Conservation (phyloP, 2,113 vertebrate genomes). For the Pelecanus crispus region DNA sequence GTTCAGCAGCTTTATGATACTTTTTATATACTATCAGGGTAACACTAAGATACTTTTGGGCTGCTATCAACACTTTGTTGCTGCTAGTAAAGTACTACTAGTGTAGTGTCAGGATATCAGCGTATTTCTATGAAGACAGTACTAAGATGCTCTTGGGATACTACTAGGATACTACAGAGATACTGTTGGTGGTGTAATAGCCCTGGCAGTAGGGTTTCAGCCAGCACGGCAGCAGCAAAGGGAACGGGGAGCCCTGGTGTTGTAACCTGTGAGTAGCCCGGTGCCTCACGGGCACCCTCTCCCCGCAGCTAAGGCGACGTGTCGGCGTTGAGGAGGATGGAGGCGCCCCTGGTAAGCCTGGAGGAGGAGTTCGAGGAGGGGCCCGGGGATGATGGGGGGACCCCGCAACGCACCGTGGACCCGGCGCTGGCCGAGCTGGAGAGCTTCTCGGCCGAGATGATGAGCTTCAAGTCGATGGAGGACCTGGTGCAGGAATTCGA, state of each 20-base stretch:
- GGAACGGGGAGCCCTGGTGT: accelerated
- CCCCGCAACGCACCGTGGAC: not conserved
- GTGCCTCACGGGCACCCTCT: not conserved
- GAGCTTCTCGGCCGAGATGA: constrained; percentile 55
- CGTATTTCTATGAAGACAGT: not conserved
- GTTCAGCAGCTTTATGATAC: accelerated
- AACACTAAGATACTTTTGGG: not conserved
- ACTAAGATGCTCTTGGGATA: not conserved
- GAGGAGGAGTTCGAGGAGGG: constrained; percentile 62
- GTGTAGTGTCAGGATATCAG: not conserved
- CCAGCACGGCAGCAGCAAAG: accelerated
- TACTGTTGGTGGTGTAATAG: not conserved
- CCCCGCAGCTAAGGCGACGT: not conserved
- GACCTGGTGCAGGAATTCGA: constrained; percentile 62
- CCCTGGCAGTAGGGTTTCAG: not conserved
- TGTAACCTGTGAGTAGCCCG: not conserved
- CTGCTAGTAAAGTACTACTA: not conserved
- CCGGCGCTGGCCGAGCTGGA: constrained; percentile 30
- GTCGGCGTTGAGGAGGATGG: not conserved
- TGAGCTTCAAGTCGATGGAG: constrained; percentile 65
- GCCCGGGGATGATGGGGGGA: not conserved
- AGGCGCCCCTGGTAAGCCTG: constrained; percentile 54
- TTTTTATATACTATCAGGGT: not conserved
- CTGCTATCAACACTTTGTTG: not conserved
- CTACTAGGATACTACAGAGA: not conserved